Evolutionary conservation across 2,888 invertebrate genomes (phyloP), one percentile per base, ranked within the genome.

Genomic region (Tolmerus cingulatus): DNA sequence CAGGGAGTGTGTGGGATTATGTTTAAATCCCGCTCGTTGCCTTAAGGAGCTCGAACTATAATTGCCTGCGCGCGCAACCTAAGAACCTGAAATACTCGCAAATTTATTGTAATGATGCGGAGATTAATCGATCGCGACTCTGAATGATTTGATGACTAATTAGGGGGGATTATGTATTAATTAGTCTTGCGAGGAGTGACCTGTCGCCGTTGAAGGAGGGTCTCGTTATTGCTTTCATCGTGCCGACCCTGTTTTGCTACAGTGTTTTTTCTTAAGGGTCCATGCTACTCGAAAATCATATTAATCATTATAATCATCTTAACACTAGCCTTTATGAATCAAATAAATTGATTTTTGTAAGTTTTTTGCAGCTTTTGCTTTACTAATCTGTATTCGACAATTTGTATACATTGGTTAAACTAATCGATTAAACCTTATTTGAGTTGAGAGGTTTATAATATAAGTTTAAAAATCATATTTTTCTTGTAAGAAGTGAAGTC

Each of bases 91-190:
- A 77, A 86, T 51, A 51, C 77, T 86, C 27, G 86, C 77, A 77
- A 86, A 86, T 86, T 86, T 86, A 86, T 86, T 86, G 46, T 51
- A 77, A 86, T 77, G 55, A 86, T 76, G 77, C 77, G 55, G 77
- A 86, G 86, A 86, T 86, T 77, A 86, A 86, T 86, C 76, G 86
- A 77, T 77, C 55, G 34, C 43, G 86, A 86, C 86, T 76, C 55
- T 77, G 76, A 86, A 86, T 86, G 86, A 77, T 86, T 86, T 77
- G 86, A 77, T 86, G 86, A 86, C 86, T 86, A 86, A 86, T 86
- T 86, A 86, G 86, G 34, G 76, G 74, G 76, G 86, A 86, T 86
- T 86, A 86, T 77, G 86, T 86, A 77, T 86, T 86, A 86, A 86
- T 86, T 86, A 86, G 86, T 76, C 77, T 51, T 84, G n/a, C 3